These are phyloP conservation scores for Gobio occitaniae DNA, from an alignment of 2,797 vertebrate species.

Conservation along the genomic window DNA sequence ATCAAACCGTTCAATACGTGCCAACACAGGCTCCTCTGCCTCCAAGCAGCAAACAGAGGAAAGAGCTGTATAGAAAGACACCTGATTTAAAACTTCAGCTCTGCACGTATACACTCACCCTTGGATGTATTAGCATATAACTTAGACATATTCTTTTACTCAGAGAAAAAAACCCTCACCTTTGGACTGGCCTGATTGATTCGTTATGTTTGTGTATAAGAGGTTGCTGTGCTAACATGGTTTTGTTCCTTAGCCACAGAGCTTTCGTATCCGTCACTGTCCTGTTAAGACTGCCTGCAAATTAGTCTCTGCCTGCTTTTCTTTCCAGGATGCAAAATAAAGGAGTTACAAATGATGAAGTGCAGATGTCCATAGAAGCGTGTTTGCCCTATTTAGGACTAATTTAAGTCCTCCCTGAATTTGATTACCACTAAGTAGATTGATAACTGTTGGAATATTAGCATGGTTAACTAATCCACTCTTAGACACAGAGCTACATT, in stretches of 20 bases:
- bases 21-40: constrained; percentile 62
- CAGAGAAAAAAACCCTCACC: neutral
- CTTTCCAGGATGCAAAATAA: constrained; percentile 59
- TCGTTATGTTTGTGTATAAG: constrained; percentile 75
- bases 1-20: constrained; percentile 74
- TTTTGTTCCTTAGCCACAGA: constrained; percentile 69
- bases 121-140: constrained; percentile 56
- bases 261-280: constrained; percentile 77
- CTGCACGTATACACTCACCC: constrained; percentile 52
- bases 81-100: constrained; percentile 45
- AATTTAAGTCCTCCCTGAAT: constrained; percentile 60
- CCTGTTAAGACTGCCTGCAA: constrained; percentile 70
- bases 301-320: constrained; percentile 75
- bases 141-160: constrained; percentile 30
- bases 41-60: constrained; percentile 61
- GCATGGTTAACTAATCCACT: constrained; percentile 30
- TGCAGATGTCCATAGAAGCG: constrained; percentile 58
- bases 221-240: constrained; percentile 74
- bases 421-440: constrained; percentile 59
- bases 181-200: constrained; percentile 67
- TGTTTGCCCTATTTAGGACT: constrained; percentile 61
- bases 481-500: constrained; percentile 33
- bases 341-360: constrained; percentile 60
- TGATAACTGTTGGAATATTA: constrained; percentile 57
- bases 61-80: constrained; percentile 45